Conservation (phyloP, 2,113 vertebrate genomes). For the Neolamprologus tretocephalus region DNA sequence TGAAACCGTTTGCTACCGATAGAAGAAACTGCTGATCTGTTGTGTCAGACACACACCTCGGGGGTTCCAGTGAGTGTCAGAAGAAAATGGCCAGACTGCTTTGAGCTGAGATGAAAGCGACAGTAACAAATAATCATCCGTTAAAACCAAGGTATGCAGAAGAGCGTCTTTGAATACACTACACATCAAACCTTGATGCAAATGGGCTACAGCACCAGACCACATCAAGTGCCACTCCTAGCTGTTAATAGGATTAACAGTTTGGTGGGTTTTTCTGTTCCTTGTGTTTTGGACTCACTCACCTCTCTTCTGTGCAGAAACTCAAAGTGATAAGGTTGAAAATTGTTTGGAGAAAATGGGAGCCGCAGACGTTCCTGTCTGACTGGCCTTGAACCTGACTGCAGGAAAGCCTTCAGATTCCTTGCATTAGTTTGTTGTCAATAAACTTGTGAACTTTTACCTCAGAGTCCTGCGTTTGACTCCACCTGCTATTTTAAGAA, state of each 20-base stretch:
- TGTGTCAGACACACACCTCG: not conserved
- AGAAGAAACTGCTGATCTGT: not conserved
- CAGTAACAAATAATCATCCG: not conserved
- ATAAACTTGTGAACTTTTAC: not conserved
- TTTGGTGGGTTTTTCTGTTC: not conserved
- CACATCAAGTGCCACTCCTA: not conserved
- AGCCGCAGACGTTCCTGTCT: not conserved
- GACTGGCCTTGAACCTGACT: not conserved
- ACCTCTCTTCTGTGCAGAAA: not conserved
- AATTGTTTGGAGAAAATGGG: not conserved
- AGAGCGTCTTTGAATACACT: not conserved
- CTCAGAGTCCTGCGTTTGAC: not conserved
- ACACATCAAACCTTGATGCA: not conserved
- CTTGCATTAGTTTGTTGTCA: not conserved
- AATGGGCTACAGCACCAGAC: not conserved
- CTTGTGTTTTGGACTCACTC: not conserved
- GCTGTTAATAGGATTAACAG: not conserved
- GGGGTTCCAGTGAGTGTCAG: not conserved
- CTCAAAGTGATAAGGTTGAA: not conserved
- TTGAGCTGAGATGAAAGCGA: not conserved
- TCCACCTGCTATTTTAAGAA: not conserved
- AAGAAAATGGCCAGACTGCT: not conserved
- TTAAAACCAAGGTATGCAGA: not conserved
- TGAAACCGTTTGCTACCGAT: not conserved
- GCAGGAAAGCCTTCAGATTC: not conserved